Percentiles rank a stretch among this genome's conserved stretches.
Conservation (phyloP, 2,113 vertebrate species). For the Ivindomyrus marchei region DNA sequence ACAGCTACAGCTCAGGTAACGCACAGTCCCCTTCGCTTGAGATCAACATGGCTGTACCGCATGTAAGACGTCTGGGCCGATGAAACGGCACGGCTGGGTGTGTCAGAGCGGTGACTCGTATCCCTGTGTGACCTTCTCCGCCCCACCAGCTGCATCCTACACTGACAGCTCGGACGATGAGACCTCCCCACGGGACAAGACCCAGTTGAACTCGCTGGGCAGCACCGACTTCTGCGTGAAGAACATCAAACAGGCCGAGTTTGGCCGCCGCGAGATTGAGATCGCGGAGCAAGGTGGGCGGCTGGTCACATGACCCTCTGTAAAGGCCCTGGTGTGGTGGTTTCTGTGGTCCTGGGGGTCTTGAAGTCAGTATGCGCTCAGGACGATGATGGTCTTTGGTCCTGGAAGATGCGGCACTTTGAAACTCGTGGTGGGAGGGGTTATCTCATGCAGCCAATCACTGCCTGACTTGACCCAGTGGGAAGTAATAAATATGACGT, state of each 20-base stretch:
- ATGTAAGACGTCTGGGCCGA: neutral
- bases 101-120: neutral
- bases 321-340: too few species aligned
- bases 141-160: slow-evolving; percentile 75
- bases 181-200: slow-evolving; percentile 83
- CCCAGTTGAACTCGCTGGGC: slow-evolving; percentile 85
- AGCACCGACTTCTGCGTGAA: slow-evolving; percentile 93
- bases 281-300: slow-evolving; percentile 84
- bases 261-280: slow-evolving; percentile 89
- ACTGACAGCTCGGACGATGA: slow-evolving; percentile 95
- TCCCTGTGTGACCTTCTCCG: neutral
- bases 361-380: neutral
- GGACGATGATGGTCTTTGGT: neutral
- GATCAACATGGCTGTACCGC: neutral
- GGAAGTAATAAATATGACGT: neutral
- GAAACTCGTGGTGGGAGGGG: neutral
- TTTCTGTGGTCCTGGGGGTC: neutral
- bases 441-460: neutral
- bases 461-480: neutral
- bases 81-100: neutral
- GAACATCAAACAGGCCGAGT: slow-evolving; percentile 92
- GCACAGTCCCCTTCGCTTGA: too few species aligned
- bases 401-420: neutral
- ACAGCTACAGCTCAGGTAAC: neutral
- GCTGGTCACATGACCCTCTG: neutral